Evolutionary conservation across 1,140 invertebrate genomes (phyloP).

Genomic region (Caenorhabditis brenneri): DNA sequence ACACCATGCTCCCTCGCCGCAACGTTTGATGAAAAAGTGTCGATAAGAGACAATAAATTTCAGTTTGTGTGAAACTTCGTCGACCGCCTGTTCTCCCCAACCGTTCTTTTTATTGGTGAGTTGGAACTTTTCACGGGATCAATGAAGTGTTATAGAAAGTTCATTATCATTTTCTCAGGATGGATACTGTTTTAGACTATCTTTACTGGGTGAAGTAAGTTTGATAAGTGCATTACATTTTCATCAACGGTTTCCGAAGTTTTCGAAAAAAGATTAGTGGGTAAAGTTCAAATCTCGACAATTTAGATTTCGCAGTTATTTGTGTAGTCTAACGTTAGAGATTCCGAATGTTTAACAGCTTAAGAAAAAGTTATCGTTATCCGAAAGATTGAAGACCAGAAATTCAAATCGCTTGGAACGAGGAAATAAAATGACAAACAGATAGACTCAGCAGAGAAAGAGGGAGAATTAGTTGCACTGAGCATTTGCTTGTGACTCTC

Average conservation of each 20-base stretch:
- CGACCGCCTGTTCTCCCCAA: neutral
- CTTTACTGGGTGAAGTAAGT: neutral
- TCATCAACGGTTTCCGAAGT: too few species aligned
- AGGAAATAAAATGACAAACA: neutral
- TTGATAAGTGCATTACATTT: too few species aligned
- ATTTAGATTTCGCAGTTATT: too few species aligned
- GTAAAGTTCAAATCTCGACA: too few species aligned
- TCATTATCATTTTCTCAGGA: neutral
- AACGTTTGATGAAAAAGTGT: neutral
- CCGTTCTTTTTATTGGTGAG: slow-evolving; percentile 8
- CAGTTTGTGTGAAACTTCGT: slow-evolving; percentile 6
- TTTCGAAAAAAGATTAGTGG: too few species aligned
- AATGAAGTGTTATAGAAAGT: neutral
- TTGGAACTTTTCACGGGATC: neutral
- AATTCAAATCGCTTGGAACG: neutral
- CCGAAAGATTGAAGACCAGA: neutral
- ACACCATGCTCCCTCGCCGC: neutral
- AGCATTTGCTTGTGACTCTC: neutral
- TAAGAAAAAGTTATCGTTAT: too few species aligned
- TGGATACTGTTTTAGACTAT: neutral
- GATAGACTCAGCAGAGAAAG: neutral
- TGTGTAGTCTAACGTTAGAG: too few species aligned
- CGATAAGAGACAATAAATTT: slow-evolving; percentile 32
- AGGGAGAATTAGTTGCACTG: neutral
- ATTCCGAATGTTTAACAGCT: too few species aligned